Evolutionary conservation across 2,888 invertebrate species (phyloP), one percentile per base, ranked within the genome.

Genomic region (Boloria selene): DNA sequence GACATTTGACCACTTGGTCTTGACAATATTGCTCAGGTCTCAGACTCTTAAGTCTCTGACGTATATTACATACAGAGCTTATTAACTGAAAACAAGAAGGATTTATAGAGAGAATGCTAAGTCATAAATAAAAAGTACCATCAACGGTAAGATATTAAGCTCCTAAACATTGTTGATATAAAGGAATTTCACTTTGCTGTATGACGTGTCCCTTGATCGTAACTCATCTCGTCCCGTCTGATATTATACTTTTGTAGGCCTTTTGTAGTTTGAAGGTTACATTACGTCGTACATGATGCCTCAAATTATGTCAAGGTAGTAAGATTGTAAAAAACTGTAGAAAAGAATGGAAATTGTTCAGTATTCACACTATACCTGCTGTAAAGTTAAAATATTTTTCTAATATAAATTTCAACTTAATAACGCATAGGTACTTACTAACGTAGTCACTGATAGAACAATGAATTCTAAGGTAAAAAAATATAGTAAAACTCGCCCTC

Each of bases 181-280:
- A 80, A 83, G 83, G 80, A 83, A 84, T 84, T 82, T 81, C 79
- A 77, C 73, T 76, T 59, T 38, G 49, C 59, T 59, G 74, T 80
- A 80, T 81, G 80, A 82, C 82, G 77, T 78, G 82, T 80, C 82
- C 81, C 80, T 75, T 78, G 80, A 79, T 83, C 84, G 82, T 85
- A 83, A 85, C 82, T 85, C 83, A 84, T 80, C 78, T 75, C 75
- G 71, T 73, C 68, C 70, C 77, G 81, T 50, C 18, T 65, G 79
- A 81, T 84, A 84, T 83, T 83, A 83, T 77, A 65, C 64, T 52
- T 64, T 64, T 58, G 52, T 64, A 64, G 52, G 58, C 47, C 64
- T 52, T 58, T 52, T 59, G 52, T 64, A 64, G 45, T 59, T 52
- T 64, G 31, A 7, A 64, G 13, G 52, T 45, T 64, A 59, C 52